Percentiles rank a stretch among this genome's conserved stretches.
These are phyloP conservation scores for Drosophila phalerata DNA, from an alignment of 2,888 invertebrate genomes.

Conservation along the genomic window DNA sequence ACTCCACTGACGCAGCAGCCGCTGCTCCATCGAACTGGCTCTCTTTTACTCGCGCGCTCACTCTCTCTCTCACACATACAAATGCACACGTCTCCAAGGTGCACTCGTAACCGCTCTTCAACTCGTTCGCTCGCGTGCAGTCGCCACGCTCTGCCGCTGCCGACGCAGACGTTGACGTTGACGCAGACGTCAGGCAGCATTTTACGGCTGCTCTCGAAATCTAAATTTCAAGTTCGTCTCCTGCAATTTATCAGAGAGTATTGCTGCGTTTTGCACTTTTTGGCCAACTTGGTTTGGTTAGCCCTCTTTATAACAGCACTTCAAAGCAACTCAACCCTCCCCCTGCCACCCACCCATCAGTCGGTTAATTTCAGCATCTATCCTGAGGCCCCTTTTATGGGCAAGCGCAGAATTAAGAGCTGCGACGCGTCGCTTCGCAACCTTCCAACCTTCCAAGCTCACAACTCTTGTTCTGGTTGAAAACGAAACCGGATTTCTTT, in stretches of 20 bases:
- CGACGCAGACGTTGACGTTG: conserved; percentile 6
- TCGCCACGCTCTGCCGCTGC: conserved; percentile 18
- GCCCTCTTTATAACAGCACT: conserved; percentile 64
- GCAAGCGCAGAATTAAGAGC: conserved; percentile 61
- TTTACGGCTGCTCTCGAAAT: conserved; percentile 74
- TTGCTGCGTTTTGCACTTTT: conserved; percentile 48
- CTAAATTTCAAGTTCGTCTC: conserved; percentile 83
- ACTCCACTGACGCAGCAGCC: conserved; percentile 60
- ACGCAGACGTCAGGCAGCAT: conserved; percentile 33
- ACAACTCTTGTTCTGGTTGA: conserved; percentile 71
- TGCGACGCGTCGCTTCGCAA: conserved; percentile 39
- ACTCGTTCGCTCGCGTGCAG: conserved; percentile 47
- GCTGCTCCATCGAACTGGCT: conserved; percentile 43
- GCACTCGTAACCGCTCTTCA: conserved; percentile 49
- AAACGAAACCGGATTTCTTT: conserved; percentile 84
- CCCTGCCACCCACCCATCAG: conserved; percentile 10
- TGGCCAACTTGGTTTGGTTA: conserved; percentile 51
- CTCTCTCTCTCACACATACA: conserved; percentile 55
- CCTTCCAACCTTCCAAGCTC: conserved; percentile 57
- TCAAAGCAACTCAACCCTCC: conserved; percentile 31
- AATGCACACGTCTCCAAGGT: conserved; percentile 46
- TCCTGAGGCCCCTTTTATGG: conserved; percentile 53
- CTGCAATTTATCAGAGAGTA: conserved; percentile 66
- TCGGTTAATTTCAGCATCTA: conserved; percentile 56
- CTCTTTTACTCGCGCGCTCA: conserved; percentile 22